Percentiles rank a stretch among this genome's conserved stretches.
Conservation (phyloP, 2,797 vertebrate species). For the Monodelphis domestica region DNA sequence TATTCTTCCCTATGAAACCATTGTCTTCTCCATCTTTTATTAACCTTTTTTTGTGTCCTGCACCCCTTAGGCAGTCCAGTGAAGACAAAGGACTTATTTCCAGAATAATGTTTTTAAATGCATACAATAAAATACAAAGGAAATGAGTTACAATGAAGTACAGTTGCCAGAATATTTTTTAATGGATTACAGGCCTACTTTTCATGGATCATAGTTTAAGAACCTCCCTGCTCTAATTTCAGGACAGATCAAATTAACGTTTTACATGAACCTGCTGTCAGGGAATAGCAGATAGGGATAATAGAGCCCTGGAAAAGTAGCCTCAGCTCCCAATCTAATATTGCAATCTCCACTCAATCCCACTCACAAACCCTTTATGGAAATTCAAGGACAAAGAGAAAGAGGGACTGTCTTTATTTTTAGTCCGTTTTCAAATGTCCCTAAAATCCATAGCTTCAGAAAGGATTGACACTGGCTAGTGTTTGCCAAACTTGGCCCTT, state of each 20-base stretch:
- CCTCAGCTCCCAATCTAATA: not conserved
- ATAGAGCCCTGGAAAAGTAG: slow-evolving; percentile 8
- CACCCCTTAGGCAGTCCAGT: not conserved
- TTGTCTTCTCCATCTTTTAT: not conserved
- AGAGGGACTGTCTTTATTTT: not conserved
- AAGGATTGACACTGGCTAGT: not conserved
- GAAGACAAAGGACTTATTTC: not conserved
- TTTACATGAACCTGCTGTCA: not conserved
- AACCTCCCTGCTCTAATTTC: not conserved
- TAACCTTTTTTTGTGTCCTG: not conserved
- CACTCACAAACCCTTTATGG: not conserved
- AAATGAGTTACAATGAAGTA: not conserved
- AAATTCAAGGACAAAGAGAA: not conserved
- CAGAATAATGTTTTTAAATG: not conserved
- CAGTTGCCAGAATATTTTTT: not conserved
- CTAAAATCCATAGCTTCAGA: not conserved
- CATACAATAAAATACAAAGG: not conserved
- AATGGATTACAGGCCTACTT: not conserved
- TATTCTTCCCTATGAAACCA: not conserved
- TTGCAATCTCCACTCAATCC: not conserved
- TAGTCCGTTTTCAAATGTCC: not conserved
- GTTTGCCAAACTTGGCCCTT: not conserved
- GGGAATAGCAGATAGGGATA: not conserved
- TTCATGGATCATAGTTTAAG: not conserved
- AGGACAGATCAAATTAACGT: not conserved